These are phyloP conservation scores for Physocephala rufipes DNA, from an alignment of 2,888 invertebrate species.

Conservation along the genomic window DNA sequence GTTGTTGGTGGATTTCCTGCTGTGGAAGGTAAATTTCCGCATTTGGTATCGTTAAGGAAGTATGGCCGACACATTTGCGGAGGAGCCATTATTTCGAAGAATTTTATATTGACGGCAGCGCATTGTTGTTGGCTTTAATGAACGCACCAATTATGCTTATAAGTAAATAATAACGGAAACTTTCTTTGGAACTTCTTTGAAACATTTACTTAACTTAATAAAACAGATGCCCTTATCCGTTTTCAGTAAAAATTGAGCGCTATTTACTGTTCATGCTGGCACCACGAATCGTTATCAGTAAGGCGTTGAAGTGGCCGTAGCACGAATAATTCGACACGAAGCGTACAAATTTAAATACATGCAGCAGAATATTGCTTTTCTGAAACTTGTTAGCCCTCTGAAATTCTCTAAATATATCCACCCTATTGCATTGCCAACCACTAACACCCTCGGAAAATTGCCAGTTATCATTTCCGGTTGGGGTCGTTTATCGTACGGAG, in stretches of 20 bases:
- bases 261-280: conserved; percentile 55
- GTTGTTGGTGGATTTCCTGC: conserved; percentile 56
- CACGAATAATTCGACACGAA: conserved; percentile 48
- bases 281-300: conserved; percentile 56
- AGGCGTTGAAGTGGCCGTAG: conserved; percentile 51
- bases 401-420: conserved; percentile 47
- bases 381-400: conserved; percentile 48
- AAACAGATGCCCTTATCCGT: no score
- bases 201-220: not conserved
- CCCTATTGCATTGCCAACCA: conserved; percentile 47
- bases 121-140: no score
- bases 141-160: not conserved
- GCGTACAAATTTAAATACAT: conserved; percentile 41
- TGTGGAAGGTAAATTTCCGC: conserved; percentile 58
- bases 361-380: conserved; percentile 55
- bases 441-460: conserved; percentile 44
- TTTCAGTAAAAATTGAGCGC: not conserved
- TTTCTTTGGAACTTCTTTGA: not conserved
- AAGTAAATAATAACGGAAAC: not conserved
- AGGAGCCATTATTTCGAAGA: conserved; percentile 51
- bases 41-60: conserved; percentile 59
- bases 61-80: conserved; percentile 55
- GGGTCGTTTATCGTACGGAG: conserved; percentile 48
- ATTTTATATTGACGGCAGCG: conserved; percentile 56
- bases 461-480: conserved; percentile 56